Base-by-base conservation (phyloP, 2,888 invertebrate species). In the Erebia epiphron region DNA sequence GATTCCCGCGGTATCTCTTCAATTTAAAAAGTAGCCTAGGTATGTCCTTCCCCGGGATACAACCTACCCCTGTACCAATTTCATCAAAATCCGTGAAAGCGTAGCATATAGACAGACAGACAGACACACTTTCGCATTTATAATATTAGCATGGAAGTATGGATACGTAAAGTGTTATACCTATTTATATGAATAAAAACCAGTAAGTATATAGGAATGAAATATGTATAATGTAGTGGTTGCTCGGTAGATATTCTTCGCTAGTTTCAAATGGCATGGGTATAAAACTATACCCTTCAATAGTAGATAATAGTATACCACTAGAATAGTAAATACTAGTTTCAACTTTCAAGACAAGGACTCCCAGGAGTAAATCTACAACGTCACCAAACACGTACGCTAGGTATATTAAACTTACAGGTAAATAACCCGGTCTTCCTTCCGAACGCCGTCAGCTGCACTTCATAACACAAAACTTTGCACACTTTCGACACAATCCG, bases 381-480 rank as follows among this genome's bases (percentile, higher is more conserved):
- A 91, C 91, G 91, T 91, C 90, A 91, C 84, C 76, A 49, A 60
- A 62, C 62, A 91, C 89, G 90, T 90, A 85, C 82, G 84, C 81
- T 75, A 80, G 83, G 79, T 49, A 9, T 18, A 46, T 21, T 16
- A 43, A 43, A 90, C 91, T 91, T 90, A 91, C 90, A 86, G 86
- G 86, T 87, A 88, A 87, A 88, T 87, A 89, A 84, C 85, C 87
- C 82, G 83, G 80, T 87, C 86, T 88, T 87, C 85, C 86, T 87
- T 83, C 80, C 80, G 81, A 82, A 80, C 86, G 84, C 84, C 87
- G 88, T 90, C 88, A 92, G 89, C 89, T 82, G 83, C 88, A 87
- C 89, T 87, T 89, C 92, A 93, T 93, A 90, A 89, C 92, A 92
- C 89, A 89, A 83, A 35, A 80, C 84, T 83, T 86, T 81, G 74